phyloP scores from a whole-genome alignment of 2,113 vertebrate species.

The Clarias batrachus region DNA sequence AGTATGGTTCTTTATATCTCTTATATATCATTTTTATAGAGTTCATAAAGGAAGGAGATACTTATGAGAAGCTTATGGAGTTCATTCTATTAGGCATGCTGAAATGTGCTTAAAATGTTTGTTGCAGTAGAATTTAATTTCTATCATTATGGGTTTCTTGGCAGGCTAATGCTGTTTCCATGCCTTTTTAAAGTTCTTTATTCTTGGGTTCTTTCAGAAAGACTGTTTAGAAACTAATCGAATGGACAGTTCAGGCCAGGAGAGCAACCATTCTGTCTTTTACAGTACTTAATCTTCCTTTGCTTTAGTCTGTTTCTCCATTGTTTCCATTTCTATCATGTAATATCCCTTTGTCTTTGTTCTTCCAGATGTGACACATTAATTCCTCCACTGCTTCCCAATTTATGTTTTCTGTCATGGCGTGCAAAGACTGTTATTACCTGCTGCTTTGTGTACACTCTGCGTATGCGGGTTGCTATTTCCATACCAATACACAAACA shows the following conservation, averaged over 20 bases:
- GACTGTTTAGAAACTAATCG: not conserved
- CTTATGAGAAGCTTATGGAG: not conserved
- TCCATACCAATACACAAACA: not conserved
- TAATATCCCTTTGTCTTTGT: conserved; percentile 43
- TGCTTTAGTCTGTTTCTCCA: conserved; percentile 43
- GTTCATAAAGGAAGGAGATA: not conserved
- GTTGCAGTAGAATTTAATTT: not conserved
- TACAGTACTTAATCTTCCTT: not conserved
- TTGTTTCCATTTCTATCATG: conserved; percentile 35
- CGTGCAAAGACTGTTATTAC: conserved; percentile 64
- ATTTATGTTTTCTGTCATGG: conserved; percentile 70
- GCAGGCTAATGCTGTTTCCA: not conserved
- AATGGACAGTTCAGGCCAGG: not conserved
- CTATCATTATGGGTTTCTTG: not conserved
- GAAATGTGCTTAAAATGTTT: not conserved
- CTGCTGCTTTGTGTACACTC: not conserved
- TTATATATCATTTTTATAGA: not conserved
- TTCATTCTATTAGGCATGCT: not conserved
- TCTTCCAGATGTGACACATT: conserved; percentile 71
- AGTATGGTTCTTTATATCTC: too few relatives aligned
- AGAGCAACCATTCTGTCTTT: not conserved
- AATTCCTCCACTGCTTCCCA: conserved; percentile 71
- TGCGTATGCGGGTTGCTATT: conserved; percentile 7
- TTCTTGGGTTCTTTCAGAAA: not conserved
- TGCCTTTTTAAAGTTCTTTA: not conserved